Evolutionary conservation across 2,888 invertebrate genomes (phyloP), one percentile per base, ranked within the genome.

Genomic region (Choristoneura rosaceana): DNA sequence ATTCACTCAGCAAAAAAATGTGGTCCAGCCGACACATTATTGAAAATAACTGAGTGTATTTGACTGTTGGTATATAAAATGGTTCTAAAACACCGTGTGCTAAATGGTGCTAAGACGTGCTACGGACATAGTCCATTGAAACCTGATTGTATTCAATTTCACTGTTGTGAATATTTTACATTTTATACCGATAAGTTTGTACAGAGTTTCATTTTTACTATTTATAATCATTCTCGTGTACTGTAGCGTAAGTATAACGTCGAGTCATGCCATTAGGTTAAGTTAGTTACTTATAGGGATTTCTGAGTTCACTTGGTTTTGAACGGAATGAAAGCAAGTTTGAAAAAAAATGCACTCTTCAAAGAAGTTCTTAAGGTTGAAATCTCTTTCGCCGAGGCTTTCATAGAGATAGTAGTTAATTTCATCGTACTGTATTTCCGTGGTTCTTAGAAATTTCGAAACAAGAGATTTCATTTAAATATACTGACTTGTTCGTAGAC

Each of bases 231-330:
- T 71, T 77, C 78, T 84, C 77, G 80, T 84, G 79, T 81, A 77
- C 81, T 85, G 74, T 84, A 80, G 76, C 82, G 80, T 91, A 89
- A 86, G 88, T 75, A 84, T 87, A 87, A 84, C 82, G 86, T 90
- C 88, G 88, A 94, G 93, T 94, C 93, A 94, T 92, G 93, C 92
- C 93, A 91, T 90, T 94, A 93, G 91, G 76, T 67, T 93, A 92
- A 89, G 89, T 81, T 86, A 86, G 81, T 80, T 82, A 80, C 80
- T 80, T 79, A 71, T 75, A 74, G 76, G 75, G 63, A 77, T 76
- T 76, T 75, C 75, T 74, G 78, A 43, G 25, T 47, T 14, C 4
- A 52, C 12, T 66, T 66, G 41, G 9, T 43, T 41, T 66, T 41
- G 38, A 38, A 64, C 33, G 50, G n/a, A 34, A 10, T n/a, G 3